Evolutionary conservation across 2,888 invertebrate species (phyloP).

Genomic region (Azorinus chamasolen): DNA sequence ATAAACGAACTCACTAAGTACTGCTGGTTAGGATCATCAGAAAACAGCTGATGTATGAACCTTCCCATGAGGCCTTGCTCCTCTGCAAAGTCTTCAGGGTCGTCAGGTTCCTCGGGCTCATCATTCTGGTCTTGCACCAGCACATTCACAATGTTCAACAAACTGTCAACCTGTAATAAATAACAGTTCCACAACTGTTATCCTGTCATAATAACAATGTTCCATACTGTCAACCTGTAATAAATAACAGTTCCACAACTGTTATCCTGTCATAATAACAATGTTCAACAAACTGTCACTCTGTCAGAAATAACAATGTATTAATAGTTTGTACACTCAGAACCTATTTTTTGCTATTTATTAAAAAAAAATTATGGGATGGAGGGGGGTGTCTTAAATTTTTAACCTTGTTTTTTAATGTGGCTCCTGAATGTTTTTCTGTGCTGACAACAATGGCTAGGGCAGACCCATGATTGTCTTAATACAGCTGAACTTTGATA

Average conservation of each 20-base stretch:
- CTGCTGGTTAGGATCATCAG: constrained; percentile 89
- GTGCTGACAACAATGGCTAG: too few species aligned
- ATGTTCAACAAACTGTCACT: constrained; percentile 92
- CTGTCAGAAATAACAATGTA: constrained; percentile 86
- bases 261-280: constrained; percentile 93
- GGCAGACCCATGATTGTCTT: too few species aligned
- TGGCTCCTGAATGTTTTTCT: too few species aligned
- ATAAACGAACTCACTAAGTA: constrained; percentile 85
- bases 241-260: too few species aligned
- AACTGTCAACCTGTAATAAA: constrained; percentile 89
- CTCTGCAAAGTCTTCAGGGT: constrained; percentile 98
- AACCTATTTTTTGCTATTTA: too few species aligned
- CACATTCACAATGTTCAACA: constrained; percentile 93
- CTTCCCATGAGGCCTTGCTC: constrained; percentile 95
- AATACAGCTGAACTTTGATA: too few species aligned
- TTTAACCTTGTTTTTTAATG: too few species aligned
- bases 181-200: too few species aligned
- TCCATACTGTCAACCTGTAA: constrained; percentile 90
- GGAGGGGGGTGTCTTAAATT: too few species aligned
- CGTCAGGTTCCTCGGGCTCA: constrained; percentile 88
- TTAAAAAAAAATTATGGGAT: too few species aligned
- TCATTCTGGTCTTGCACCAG: constrained; percentile 91
- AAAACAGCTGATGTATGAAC: constrained; percentile 87
- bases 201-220: constrained; percentile 94
- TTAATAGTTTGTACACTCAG: too few species aligned